Base-by-base conservation (phyloP, 2,113 vertebrate genomes). In the Halichoeres trimaculatus region DNA sequence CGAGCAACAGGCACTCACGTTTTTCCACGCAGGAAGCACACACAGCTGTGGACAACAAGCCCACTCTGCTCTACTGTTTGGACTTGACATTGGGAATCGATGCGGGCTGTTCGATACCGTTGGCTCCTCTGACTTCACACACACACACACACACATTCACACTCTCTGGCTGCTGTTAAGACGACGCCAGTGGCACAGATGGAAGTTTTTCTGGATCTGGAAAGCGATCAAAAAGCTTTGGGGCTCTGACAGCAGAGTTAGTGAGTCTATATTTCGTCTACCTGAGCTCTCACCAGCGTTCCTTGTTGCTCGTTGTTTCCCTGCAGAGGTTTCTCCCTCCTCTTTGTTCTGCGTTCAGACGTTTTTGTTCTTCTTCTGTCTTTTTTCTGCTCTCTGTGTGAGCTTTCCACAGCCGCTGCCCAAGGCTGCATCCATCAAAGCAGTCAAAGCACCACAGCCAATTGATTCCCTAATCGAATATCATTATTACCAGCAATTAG, bases 401-500 rank as follows among this genome's bases (percentile, higher is more conserved):
- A 76, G 70, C 36, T 14, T 60, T 62, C 73, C 64, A 19, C 76
- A 41, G 80, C 65, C 57, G 10, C 54, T 41, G 78, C 84, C 70
- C 70, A 50, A 73, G 72, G 83, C 84, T 45, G 66, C 86, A 89
- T 90, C 79, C 84, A 87, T 92, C 89, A 91, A 81, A 83, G 84
- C 76, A 78, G 84, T 78, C 84, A 59, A 83, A 74, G 38, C 82
- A 85, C 76, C 84, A 81, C 87, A 89, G 87, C 81, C 84, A 85
- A 90, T 90, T 92, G 88, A 91, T 90, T 90, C 75, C 30, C 75
- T 92, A 87, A 92, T 91, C 88, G 75, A 92, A 91, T 83, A 86
- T 88, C 87, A 88, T 89, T 89, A 91, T 90, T 85, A 85, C 72
- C 74, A 82, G 75, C 87, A 91, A 92, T 90, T 91, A 92, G 64